Percentiles rank a stretch among this genome's conserved stretches.
phyloP scores from a whole-genome alignment of 1,140 invertebrate species.

The Arctopsyche grandis region DNA sequence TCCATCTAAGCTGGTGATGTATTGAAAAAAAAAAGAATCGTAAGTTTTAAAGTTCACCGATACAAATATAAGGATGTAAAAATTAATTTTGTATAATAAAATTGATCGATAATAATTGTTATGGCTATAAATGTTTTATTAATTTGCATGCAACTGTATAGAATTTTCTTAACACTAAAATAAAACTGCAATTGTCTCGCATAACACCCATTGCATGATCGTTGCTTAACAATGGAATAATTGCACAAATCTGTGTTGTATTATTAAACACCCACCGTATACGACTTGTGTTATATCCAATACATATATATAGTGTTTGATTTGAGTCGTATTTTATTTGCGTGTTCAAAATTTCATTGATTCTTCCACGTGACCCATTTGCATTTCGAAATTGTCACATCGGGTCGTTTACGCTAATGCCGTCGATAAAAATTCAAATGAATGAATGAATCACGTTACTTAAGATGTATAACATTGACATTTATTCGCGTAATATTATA shows the following conservation, averaged over 20 bases:
- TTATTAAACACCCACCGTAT: slow-evolving; percentile 1
- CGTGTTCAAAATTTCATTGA: no score
- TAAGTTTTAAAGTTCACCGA: no score
- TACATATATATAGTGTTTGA: background rate
- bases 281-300: background rate
- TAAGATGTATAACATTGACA: slow-evolving; percentile 24
- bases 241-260: slow-evolving; percentile 26
- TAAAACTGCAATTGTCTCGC: background rate
- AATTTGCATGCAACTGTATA: slow-evolving; percentile 8
- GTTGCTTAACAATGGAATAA: slow-evolving; percentile 36
- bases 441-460: slow-evolving; percentile 12
- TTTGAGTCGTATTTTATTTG: background rate
- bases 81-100: no score
- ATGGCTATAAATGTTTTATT: background rate
- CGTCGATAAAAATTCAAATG: slow-evolving; percentile 24
- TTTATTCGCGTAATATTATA: slow-evolving; percentile 16
- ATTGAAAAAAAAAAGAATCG: no score
- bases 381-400: slow-evolving; percentile 12
- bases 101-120: no score
- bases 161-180: slow-evolving; percentile 4
- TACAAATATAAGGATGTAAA: no score
- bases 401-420: background rate
- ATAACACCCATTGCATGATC: background rate
- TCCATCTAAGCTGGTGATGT: no score
- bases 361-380: slow-evolving; percentile 22